Percentiles rank a stretch among this genome's conserved stretches.
Evolutionary conservation across 2,113 vertebrate genomes (phyloP).

Genomic region (Phyllostomus discolor): DNA sequence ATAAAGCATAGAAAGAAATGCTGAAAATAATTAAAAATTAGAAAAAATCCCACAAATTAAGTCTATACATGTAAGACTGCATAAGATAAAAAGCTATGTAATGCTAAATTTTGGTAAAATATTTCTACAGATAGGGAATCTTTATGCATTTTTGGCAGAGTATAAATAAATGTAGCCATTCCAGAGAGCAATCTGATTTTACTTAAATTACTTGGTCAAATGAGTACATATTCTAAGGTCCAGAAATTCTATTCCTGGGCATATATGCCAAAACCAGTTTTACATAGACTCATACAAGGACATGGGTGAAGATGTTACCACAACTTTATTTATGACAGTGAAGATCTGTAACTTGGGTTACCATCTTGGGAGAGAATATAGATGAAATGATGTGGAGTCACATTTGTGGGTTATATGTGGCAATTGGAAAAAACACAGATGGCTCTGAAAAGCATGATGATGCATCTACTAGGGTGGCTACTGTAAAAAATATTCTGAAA

Average conservation of each 20-base stretch:
- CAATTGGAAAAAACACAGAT: background rate
- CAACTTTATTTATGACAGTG: background rate
- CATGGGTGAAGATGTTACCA: background rate
- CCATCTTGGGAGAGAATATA: background rate
- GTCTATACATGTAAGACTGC: background rate
- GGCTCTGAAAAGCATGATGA: background rate
- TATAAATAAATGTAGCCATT: background rate
- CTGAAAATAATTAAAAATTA: background rate
- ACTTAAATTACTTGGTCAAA: background rate
- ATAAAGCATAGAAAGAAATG: background rate
- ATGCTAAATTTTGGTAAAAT: background rate
- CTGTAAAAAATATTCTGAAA: background rate
- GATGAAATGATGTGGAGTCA: background rate
- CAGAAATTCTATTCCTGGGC: background rate
- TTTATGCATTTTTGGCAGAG: background rate
- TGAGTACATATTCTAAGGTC: background rate
- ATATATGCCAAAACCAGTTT: background rate
- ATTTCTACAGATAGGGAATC: background rate
- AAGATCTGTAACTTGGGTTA: background rate
- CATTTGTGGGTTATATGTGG: background rate
- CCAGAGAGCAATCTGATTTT: background rate
- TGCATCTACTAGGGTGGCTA: background rate
- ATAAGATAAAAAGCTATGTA: background rate
- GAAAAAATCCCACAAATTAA: background rate
- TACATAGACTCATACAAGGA: background rate